phyloP scores from a whole-genome alignment of 2,797 vertebrate species.

The Alca torda region DNA sequence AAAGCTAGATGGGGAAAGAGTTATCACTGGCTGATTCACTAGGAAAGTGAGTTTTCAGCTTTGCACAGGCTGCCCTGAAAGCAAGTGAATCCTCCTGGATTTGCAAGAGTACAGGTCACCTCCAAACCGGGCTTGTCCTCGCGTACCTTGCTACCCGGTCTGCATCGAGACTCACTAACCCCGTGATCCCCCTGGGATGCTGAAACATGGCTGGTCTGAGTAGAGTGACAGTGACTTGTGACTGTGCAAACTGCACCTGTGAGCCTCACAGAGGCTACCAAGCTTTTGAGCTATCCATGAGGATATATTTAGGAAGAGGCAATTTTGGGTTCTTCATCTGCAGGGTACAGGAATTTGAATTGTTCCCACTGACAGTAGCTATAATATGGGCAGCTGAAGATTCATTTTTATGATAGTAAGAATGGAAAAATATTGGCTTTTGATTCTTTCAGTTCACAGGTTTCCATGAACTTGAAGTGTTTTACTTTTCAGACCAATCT shows the following conservation, averaged over 20 bases:
- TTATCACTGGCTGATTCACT: background rate
- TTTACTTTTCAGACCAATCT: conserved; percentile 4
- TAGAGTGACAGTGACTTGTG: background rate
- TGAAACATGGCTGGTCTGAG: background rate
- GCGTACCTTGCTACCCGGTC: background rate
- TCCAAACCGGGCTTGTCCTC: background rate
- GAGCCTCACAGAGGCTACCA: background rate
- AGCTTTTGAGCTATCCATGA: background rate
- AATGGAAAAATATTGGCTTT: background rate
- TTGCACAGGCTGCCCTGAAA: background rate
- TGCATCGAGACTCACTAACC: background rate
- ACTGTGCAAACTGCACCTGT: background rate
- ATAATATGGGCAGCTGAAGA: background rate
- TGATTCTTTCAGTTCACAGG: background rate
- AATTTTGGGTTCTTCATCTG: background rate
- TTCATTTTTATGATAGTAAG: background rate
- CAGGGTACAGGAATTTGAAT: background rate
- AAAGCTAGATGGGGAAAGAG: background rate
- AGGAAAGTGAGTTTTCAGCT: background rate
- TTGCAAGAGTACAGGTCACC: background rate
- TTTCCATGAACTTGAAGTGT: background rate
- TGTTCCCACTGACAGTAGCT: background rate
- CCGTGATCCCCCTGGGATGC: background rate
- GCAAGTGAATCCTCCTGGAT: background rate
- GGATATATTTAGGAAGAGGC: background rate